phyloP scores from a whole-genome alignment of 2,113 vertebrate species.

The crab-eating macaque (Macaca fascicularis) region DNA sequence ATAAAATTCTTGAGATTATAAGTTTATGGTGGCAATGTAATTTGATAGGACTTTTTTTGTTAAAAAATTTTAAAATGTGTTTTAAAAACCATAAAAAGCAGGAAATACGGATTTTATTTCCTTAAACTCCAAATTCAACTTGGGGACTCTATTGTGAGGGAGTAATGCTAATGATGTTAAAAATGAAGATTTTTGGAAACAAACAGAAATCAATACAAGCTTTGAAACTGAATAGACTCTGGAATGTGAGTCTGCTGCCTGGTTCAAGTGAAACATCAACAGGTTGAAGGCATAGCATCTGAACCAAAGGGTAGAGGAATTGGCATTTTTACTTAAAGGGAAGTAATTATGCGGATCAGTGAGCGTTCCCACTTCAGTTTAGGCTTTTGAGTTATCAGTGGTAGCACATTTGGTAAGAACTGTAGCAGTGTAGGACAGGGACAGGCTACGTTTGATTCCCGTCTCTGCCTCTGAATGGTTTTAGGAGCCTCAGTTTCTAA shows the following conservation, averaged over 20 bases:
- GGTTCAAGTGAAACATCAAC: neutral
- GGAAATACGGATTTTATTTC: neutral
- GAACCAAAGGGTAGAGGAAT: neutral
- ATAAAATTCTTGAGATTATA: neutral
- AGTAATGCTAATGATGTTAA: neutral
- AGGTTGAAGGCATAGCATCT: neutral
- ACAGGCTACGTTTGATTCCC: neutral
- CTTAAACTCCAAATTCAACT: neutral
- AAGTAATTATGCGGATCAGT: neutral
- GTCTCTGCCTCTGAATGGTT: neutral
- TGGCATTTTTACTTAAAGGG: neutral
- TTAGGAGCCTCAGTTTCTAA: neutral
- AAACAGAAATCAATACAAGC: neutral
- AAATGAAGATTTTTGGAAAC: neutral
- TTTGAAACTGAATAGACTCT: neutral
- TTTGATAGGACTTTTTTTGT: neutral
- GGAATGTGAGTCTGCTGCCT: neutral
- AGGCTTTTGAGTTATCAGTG: neutral
- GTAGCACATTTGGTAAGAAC: neutral
- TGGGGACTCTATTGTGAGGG: neutral
- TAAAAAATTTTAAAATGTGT: constrained; percentile 1
- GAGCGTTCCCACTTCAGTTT: neutral
- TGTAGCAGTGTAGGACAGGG: neutral
- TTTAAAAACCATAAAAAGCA: neutral
- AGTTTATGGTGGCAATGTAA: neutral